phyloP scores from a whole-genome alignment of 1,140 invertebrate species.

The Aethina tumida region DNA sequence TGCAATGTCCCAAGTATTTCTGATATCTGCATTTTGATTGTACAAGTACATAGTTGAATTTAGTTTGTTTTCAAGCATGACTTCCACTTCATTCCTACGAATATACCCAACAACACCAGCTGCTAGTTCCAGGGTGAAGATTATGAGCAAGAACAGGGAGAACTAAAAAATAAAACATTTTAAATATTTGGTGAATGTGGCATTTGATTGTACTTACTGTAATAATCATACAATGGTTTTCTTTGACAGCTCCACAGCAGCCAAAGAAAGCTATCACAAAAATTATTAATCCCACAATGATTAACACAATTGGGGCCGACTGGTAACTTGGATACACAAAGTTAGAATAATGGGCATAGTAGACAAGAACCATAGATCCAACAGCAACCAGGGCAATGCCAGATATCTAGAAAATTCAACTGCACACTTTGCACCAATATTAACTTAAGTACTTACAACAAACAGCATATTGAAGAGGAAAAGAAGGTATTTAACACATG shows the following conservation, averaged over 20 bases:
- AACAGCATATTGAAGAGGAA: slow-evolving; percentile 75
- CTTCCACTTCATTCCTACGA: slow-evolving; percentile 57
- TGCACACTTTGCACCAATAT: not conserved
- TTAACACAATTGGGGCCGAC: slow-evolving; percentile 65
- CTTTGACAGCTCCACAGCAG: slow-evolving; percentile 78
- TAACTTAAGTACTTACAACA: slow-evolving; percentile 52
- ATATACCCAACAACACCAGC: slow-evolving; percentile 79
- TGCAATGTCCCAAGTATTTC: slow-evolving; percentile 63
- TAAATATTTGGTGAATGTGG: not conserved
- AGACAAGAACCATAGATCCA: slow-evolving; percentile 51
- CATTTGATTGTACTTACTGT: slow-evolving; percentile 46
- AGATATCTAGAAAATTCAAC: slow-evolving; percentile 51
- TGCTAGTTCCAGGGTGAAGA: slow-evolving; percentile 76
- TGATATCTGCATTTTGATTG: slow-evolving; percentile 45
- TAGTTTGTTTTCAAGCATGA: slow-evolving; percentile 53
- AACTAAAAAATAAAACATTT: slow-evolving; percentile 50
- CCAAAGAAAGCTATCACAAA: slow-evolving; percentile 81
- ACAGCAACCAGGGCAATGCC: slow-evolving; percentile 65
- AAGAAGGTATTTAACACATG: slow-evolving; percentile 68
- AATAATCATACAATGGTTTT: slow-evolving; percentile 80
- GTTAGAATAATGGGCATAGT: slow-evolving; percentile 57
- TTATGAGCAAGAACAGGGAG: slow-evolving; percentile 66
- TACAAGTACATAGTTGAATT: slow-evolving; percentile 61
- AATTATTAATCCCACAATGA: slow-evolving; percentile 73
- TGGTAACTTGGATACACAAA: slow-evolving; percentile 59